Conservation (phyloP, 2,797 vertebrate species). For the Gallinago solitaria region DNA sequence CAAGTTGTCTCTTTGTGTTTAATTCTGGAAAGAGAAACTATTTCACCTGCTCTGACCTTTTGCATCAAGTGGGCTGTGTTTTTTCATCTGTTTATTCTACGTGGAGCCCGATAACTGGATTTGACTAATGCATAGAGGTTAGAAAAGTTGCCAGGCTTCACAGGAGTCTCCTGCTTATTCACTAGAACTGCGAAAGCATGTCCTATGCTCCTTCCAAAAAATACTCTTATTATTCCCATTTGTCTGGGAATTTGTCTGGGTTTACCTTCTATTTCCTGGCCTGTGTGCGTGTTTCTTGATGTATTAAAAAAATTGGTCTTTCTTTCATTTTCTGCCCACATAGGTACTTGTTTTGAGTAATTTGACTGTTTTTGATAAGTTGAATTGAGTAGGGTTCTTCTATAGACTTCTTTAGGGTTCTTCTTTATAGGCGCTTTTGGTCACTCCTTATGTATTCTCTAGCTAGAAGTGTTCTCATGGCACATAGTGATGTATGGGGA, state of each 20-base stretch:
- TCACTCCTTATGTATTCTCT: neutral
- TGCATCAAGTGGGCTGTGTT: neutral
- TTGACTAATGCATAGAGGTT: neutral
- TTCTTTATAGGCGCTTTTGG: neutral
- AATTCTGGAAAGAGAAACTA: neutral
- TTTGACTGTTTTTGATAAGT: neutral
- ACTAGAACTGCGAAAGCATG: neutral
- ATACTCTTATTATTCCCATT: neutral
- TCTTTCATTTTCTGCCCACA: neutral
- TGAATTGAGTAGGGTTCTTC: neutral
- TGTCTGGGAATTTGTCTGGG: neutral
- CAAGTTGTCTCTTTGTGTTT: neutral
- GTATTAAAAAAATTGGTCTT: neutral
- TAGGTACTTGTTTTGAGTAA: neutral
- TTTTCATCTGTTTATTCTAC: neutral
- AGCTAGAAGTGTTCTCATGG: neutral
- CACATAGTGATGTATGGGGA: neutral
- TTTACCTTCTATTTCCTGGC: neutral
- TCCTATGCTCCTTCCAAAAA: neutral
- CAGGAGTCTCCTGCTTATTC: neutral
- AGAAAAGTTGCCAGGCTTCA: neutral
- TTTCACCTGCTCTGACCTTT: neutral
- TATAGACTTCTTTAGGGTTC: no score
- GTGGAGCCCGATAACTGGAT: neutral
- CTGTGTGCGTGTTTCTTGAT: neutral